Evolutionary conservation across 2,113 vertebrate genomes (phyloP).

Genomic region (Gasterosteus nipponicus): DNA sequence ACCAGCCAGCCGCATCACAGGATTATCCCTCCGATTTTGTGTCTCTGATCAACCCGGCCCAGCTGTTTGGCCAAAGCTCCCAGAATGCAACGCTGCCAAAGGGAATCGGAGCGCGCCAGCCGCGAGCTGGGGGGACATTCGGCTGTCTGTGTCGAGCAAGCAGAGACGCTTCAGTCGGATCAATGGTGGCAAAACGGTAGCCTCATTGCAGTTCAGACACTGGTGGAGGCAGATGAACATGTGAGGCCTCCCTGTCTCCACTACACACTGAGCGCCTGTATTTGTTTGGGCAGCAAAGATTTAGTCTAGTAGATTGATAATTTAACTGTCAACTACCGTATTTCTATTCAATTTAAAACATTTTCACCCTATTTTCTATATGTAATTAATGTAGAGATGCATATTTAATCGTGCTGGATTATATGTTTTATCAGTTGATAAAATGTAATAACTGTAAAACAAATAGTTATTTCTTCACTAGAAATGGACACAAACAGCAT

Average conservation of each 20-base stretch:
- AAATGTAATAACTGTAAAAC: background rate
- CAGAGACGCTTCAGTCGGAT: slow-evolving; percentile 28
- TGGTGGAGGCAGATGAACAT: slow-evolving; percentile 1
- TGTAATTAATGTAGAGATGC: background rate
- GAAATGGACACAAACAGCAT: background rate
- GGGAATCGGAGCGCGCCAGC: slow-evolving; percentile 60
- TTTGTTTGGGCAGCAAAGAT: background rate
- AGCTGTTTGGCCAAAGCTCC: slow-evolving; percentile 75
- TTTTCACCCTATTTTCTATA: background rate
- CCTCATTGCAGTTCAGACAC: background rate
- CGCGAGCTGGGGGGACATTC: slow-evolving; percentile 51
- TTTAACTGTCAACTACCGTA: background rate
- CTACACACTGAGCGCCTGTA: background rate
- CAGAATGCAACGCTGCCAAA: slow-evolving; percentile 76
- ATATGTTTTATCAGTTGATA: background rate
- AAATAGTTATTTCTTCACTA: background rate
- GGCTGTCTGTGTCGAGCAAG: slow-evolving; percentile 33
- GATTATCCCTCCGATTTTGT: slow-evolving; percentile 75
- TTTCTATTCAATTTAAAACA: background rate
- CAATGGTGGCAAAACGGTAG: slow-evolving; percentile 31
- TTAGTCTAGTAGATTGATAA: background rate
- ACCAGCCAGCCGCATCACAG: slow-evolving; percentile 62
- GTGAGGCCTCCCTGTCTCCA: background rate
- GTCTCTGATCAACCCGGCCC: slow-evolving; percentile 64
- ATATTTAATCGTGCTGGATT: background rate